These are phyloP conservation scores for Toxotes jaculatrix DNA, from an alignment of 2,113 vertebrate species.

Conservation along the genomic window DNA sequence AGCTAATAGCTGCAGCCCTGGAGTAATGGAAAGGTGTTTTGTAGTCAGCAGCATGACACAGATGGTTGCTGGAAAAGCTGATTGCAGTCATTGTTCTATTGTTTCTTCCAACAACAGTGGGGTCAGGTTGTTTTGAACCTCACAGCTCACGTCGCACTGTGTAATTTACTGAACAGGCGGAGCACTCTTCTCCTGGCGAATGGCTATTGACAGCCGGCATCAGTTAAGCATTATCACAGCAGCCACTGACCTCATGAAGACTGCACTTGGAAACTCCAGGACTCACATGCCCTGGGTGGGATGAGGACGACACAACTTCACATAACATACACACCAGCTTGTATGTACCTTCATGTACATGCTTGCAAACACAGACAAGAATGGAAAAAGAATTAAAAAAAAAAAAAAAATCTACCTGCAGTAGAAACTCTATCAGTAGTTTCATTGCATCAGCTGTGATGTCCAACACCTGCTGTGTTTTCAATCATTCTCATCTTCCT, in stretches of 20 bases:
- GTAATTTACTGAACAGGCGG: slow-evolving; percentile 84
- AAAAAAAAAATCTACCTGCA: background rate
- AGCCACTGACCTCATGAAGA: slow-evolving; percentile 72
- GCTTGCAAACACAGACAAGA: slow-evolving; percentile 1
- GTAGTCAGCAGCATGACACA: slow-evolving; percentile 74
- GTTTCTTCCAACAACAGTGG: slow-evolving; percentile 78
- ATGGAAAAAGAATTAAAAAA: too few species aligned
- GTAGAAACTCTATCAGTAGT: background rate
- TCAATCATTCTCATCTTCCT: slow-evolving; percentile 20
- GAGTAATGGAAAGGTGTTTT: slow-evolving; percentile 78
- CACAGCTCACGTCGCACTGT: slow-evolving; percentile 68
- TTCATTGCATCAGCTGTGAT: background rate
- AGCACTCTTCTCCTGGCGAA: slow-evolving; percentile 79
- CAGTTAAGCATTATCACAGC: slow-evolving; percentile 78
- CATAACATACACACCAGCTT: slow-evolving; percentile 1
- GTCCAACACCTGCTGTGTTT: background rate
- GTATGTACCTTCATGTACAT: background rate
- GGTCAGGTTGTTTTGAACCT: slow-evolving; percentile 81
- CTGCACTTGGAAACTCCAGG: slow-evolving; percentile 42
- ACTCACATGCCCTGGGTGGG: slow-evolving; percentile 36
- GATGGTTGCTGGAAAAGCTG: slow-evolving; percentile 75
- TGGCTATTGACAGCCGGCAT: slow-evolving; percentile 81
- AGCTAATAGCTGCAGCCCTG: slow-evolving; percentile 75
- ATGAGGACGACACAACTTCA: background rate
- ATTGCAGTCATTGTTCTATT: slow-evolving; percentile 83